phyloP scores from a whole-genome alignment of 2,888 invertebrate species.

The Pollenia labialis region DNA sequence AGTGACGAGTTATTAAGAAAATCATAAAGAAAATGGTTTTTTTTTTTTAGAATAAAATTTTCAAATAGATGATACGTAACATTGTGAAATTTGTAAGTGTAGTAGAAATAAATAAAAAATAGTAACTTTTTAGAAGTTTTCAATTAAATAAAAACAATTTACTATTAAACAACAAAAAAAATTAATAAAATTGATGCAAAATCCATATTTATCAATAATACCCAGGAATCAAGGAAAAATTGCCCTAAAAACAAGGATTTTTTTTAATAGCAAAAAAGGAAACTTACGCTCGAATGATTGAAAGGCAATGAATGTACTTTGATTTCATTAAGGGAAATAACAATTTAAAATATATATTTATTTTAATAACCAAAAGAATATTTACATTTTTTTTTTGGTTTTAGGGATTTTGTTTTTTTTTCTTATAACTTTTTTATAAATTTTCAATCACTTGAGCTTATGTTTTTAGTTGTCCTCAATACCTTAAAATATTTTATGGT shows the following conservation, averaged over 20 bases:
- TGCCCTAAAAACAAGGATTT: conserved; percentile 62
- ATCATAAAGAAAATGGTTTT: conserved; percentile 62
- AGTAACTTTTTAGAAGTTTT: conserved; percentile 66
- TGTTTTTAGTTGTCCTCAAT: conserved; percentile 75
- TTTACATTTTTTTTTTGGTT: conserved; percentile 23
- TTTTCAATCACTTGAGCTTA: conserved; percentile 83
- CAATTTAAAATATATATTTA: conserved; percentile 50
- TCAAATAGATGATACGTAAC: conserved; percentile 58
- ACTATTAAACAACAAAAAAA: conserved; percentile 55
- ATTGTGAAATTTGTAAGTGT: conserved; percentile 68
- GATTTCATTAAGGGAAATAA: conserved; percentile 5
- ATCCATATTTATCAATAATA: conserved; percentile 41
- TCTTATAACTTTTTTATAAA: background rate
- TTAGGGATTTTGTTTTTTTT: background rate
- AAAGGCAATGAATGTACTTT: conserved; percentile 75
- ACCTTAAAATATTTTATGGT: conserved; percentile 47
- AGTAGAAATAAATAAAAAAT: conserved; percentile 61
- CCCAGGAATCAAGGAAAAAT: background rate
- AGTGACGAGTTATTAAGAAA: conserved; percentile 42
- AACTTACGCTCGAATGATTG: conserved; percentile 84
- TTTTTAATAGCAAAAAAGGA: conserved; percentile 71
- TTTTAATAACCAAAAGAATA: conserved; percentile 19
- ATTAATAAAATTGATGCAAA: conserved; percentile 22
- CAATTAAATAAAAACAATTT: conserved; percentile 36
- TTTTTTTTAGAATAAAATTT: conserved; percentile 58